Evolutionary conservation across 2,888 invertebrate species (phyloP).

Genomic region (Tipula confusa): DNA sequence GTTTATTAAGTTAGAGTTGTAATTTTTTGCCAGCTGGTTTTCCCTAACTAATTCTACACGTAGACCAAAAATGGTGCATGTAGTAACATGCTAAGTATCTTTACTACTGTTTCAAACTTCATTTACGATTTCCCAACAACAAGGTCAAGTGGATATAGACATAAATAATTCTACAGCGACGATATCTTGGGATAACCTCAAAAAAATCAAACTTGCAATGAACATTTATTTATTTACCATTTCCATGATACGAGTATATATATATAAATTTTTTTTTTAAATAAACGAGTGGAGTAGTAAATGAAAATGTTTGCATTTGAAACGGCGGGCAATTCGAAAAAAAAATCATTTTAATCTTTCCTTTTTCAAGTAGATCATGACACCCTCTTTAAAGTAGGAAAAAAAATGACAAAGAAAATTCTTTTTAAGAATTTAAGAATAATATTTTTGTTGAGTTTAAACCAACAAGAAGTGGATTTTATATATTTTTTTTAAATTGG

Average conservation of each 20-base stretch:
- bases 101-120: too few species aligned
- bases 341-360: conserved; percentile 12
- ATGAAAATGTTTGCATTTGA: conserved; percentile 3
- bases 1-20: too few species aligned
- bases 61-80: too few species aligned
- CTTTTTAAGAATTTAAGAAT: conserved; percentile 3
- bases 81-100: too few species aligned
- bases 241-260: background rate
- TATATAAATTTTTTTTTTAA: too few species aligned
- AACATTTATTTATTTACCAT: background rate
- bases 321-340: background rate
- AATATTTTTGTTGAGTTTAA: conserved; percentile 25
- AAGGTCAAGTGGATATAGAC: too few species aligned
- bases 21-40: too few species aligned
- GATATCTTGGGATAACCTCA: too few species aligned
- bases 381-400: background rate
- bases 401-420: conserved; percentile 8
- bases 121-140: too few species aligned
- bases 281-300: background rate
- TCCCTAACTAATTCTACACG: too few species aligned
- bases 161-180: too few species aligned
- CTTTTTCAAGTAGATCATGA: conserved; percentile 12
- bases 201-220: background rate
- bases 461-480: background rate
- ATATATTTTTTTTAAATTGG: conserved; percentile 21